Conservation (phyloP, 92 coral and sea anemone genomes). For the Epizoanthus rinbou region DNA sequence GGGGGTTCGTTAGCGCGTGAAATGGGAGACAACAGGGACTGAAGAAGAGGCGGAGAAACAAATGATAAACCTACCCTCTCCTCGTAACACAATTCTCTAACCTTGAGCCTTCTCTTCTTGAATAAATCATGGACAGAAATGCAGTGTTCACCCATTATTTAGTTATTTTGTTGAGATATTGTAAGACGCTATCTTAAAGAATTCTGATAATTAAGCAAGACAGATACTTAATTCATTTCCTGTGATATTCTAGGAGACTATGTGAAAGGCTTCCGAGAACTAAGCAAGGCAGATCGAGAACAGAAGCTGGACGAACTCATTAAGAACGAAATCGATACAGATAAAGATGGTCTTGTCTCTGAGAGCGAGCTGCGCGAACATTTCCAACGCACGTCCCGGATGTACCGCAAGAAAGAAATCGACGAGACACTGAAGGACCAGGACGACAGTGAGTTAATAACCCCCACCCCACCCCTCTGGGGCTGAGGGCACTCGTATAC, state of each 20-base stretch:
- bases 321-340: constrained; percentile 71
- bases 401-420: constrained; percentile 73
- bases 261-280: constrained; percentile 73
- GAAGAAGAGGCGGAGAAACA: too few species aligned
- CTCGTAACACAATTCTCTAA: too few species aligned
- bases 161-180: not conserved
- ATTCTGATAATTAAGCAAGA: too few species aligned
- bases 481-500: too few species aligned
- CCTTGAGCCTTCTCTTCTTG: too few species aligned
- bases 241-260: constrained; percentile 61
- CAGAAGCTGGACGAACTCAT: constrained; percentile 68
- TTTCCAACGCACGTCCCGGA: constrained; percentile 62
- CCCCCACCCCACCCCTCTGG: too few species aligned
- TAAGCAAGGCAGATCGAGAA: constrained; percentile 72
- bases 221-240: too few species aligned
- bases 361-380: constrained; percentile 80
- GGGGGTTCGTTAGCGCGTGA: too few species aligned
- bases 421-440: constrained; percentile 74
- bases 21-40: too few species aligned
- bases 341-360: constrained; percentile 79
- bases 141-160: not conserved
- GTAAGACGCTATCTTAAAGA: too few species aligned
- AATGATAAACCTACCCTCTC: too few species aligned
- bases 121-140: too few species aligned
- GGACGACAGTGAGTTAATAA: constrained; percentile 64